Evolutionary conservation across 2,113 vertebrate species (phyloP), one percentile per base, ranked within the genome.

Genomic region (Stegastes partitus): DNA sequence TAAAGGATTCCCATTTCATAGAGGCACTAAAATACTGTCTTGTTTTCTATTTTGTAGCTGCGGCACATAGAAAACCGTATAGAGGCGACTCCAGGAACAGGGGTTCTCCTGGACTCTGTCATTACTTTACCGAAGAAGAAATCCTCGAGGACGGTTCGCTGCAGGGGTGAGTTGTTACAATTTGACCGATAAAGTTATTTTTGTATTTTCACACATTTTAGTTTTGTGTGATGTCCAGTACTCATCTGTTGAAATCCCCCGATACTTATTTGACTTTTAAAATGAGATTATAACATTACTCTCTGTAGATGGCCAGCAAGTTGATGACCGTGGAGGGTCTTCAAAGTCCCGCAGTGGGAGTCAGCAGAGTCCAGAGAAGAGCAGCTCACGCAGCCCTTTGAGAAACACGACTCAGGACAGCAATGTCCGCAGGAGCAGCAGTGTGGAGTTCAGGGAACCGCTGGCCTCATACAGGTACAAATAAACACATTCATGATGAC

Each of bases 11-110:
- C 15, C 3, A 16, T 66, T 72, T 76, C 0, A 4, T 39, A 25
- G 16, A 23, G 22, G 34, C 28, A 19, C 45, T 31, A 2, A 26
- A 56, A 50, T 61, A 15, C 5, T 64, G 1, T 47, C 11, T 6
- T 54, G 9, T 62, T 0, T 66, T 59, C 47, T 19, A 9, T 55
- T 86, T 42, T 85, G 54, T 82, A 99, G 98, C 92, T 99, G 77
- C 96, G 96, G 79, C 97, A 97, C 57, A 97, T 97, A 92, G 96
- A 98, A 93, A 99, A 98, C 88, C 96, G 95, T 75, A 78, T 97
- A 91, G 97, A 98, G 93, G 94, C 96, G 70, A 77, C 74, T 50
- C 96, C 96, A 69, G 94, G 88, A 59, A 94, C 95, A 83, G 96
- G 95, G 4, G 96, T 96, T 69, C 73, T 96, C 7, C 91, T 97